Percentiles rank a stretch among this genome's conserved stretches.
phyloP scores from a whole-genome alignment of 2,888 invertebrate genomes.

The Metellina segmentata region DNA sequence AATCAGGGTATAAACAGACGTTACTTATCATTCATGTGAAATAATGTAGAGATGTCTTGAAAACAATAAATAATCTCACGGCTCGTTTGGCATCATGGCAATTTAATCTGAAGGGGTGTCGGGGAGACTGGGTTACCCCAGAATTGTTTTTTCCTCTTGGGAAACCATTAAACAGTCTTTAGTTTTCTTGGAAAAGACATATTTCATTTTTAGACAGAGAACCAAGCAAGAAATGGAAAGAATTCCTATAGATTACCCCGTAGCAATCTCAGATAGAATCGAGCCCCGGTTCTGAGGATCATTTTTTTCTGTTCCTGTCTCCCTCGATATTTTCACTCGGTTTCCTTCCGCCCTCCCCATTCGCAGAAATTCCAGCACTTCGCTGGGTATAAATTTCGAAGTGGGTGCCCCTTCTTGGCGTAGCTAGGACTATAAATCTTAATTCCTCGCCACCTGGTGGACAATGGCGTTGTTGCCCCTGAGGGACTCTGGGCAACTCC shows the following conservation, averaged over 20 bases:
- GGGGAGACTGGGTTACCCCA: no score
- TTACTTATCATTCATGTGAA: no score
- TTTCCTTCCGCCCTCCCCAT: slow-evolving; percentile 7
- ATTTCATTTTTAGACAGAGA: not conserved
- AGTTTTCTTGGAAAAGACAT: no score
- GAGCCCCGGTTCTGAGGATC: not conserved
- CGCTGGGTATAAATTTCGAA: slow-evolving; percentile 31
- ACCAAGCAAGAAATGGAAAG: not conserved
- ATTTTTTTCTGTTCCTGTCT: not conserved
- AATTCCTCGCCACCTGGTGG: slow-evolving; percentile 55
- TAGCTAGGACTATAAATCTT: slow-evolving; percentile 31
- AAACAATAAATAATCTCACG: no score
- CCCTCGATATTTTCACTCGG: not conserved
- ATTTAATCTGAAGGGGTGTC: no score
- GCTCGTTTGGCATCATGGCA: no score
- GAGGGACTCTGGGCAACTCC: slow-evolving; percentile 1
- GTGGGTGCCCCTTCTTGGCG: slow-evolving; percentile 20
- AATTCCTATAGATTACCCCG: not conserved
- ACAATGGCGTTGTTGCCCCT: slow-evolving; percentile 7
- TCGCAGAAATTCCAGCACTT: slow-evolving; percentile 40
- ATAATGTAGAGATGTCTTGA: no score
- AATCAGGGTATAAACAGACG: no score
- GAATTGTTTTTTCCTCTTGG: no score
- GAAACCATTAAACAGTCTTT: no score
- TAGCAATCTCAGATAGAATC: not conserved